Evolutionary conservation across 2,888 invertebrate genomes (phyloP).

Genomic region (Harmothoe impar): DNA sequence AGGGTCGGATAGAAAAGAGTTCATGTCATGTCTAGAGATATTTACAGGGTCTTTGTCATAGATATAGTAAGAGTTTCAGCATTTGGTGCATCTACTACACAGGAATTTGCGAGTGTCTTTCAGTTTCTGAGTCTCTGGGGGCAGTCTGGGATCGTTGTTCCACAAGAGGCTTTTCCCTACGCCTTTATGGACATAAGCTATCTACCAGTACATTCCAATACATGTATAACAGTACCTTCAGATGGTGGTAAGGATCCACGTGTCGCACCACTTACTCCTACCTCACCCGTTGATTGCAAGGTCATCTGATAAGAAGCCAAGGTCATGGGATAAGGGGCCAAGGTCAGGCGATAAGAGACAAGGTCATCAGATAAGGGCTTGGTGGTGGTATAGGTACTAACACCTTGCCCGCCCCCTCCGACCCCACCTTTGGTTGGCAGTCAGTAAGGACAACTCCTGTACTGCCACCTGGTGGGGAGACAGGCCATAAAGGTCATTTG

Average conservation of each 20-base stretch:
- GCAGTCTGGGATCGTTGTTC: too few species aligned
- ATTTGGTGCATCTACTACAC: too few species aligned
- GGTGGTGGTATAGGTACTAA: neutral
- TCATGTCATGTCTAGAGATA: too few species aligned
- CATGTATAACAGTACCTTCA: too few species aligned
- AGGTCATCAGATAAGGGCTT: slow-evolving; percentile 32
- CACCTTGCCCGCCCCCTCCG: neutral
- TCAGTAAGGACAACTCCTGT: neutral
- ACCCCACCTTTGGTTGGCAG: neutral
- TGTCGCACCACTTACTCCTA: neutral
- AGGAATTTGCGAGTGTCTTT: too few species aligned
- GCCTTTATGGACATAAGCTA: too few species aligned
- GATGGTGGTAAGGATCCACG: slow-evolving; percentile 23
- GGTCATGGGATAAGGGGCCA: slow-evolving; percentile 8
- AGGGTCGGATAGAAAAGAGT: too few species aligned
- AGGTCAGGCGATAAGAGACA: neutral
- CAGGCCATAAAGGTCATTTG: neutral
- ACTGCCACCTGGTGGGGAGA: neutral
- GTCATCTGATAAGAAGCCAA: slow-evolving; percentile 28
- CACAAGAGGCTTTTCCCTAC: too few species aligned
- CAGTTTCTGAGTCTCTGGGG: too few species aligned
- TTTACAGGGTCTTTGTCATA: too few species aligned
- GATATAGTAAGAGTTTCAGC: too few species aligned
- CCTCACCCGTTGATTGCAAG: neutral
- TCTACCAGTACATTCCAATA: too few species aligned